Conservation (phyloP, 2,113 vertebrate species). For the Epinephelus lanceolatus region DNA sequence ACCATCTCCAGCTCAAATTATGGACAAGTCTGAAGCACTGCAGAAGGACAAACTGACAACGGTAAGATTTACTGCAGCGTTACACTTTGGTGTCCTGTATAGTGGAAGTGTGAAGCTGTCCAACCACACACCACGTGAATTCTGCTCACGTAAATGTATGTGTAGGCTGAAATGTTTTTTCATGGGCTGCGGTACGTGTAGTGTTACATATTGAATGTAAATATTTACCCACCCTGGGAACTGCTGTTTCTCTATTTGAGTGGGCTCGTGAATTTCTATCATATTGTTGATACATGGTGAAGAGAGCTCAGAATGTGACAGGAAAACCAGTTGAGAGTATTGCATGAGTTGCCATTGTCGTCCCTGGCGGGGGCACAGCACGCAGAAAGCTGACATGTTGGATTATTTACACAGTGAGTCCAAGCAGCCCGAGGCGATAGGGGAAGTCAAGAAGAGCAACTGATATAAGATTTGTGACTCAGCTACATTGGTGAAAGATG, state of each 20-base stretch:
- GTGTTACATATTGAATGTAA: background rate
- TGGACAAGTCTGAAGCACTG: constrained; percentile 84
- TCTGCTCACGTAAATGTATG: background rate
- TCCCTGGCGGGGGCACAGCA: no score
- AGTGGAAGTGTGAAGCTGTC: background rate
- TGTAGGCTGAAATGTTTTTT: background rate
- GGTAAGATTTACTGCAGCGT: constrained; percentile 79
- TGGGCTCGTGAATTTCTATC: background rate
- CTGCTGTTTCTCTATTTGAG: constrained; percentile 8
- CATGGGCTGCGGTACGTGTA: background rate
- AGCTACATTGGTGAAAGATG: background rate
- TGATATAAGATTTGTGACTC: background rate
- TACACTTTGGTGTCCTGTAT: background rate
- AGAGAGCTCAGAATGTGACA: background rate
- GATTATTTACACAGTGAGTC: constrained; percentile 12
- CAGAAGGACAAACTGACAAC: constrained; percentile 88
- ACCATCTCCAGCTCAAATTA: constrained; percentile 88
- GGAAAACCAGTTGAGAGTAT: background rate
- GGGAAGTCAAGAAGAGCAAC: background rate
- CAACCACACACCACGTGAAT: background rate
- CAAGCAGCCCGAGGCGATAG: constrained; percentile 4
- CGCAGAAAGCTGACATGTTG: background rate
- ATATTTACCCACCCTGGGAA: constrained; percentile 6
- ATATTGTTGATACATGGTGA: background rate
- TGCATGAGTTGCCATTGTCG: background rate